phyloP scores from a whole-genome alignment of 2,888 invertebrate genomes.

The Epistrophella euchroma region DNA sequence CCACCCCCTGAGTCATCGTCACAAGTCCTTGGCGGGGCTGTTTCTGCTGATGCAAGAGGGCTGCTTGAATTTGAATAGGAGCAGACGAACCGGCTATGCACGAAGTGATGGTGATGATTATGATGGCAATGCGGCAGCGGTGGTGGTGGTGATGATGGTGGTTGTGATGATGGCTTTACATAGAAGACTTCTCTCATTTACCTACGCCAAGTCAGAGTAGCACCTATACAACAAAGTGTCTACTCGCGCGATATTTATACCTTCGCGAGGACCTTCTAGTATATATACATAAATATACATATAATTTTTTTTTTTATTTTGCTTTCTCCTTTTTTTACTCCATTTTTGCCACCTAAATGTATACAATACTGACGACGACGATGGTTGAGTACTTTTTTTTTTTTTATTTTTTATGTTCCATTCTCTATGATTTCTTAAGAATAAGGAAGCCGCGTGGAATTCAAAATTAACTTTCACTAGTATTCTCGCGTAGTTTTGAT shows the following conservation, averaged over 20 bases:
- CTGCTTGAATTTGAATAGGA: constrained; percentile 73
- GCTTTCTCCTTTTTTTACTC: constrained; percentile 52
- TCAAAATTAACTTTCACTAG: constrained; percentile 75
- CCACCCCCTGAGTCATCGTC: constrained; percentile 75
- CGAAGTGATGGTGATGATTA: constrained; percentile 54
- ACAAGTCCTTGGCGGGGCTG: constrained; percentile 73
- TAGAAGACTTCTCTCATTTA: constrained; percentile 71
- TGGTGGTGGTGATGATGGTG: constrained; percentile 51
- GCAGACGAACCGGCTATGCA: constrained; percentile 74
- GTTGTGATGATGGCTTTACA: constrained; percentile 56
- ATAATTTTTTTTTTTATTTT: constrained; percentile 34
- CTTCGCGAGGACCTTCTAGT: constrained; percentile 75
- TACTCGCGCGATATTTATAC: constrained; percentile 71
- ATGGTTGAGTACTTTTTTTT: constrained; percentile 35
- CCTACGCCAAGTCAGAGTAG: constrained; percentile 61
- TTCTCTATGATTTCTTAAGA: constrained; percentile 60
- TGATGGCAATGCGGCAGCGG: constrained; percentile 35
- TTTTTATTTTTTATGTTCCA: constrained; percentile 27
- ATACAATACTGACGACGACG: constrained; percentile 36
- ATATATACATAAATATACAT: constrained; percentile 32
- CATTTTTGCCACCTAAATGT: constrained; percentile 57
- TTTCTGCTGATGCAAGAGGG: constrained; percentile 63
- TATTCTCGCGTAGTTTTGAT: constrained; percentile 70
- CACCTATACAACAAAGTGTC: constrained; percentile 75
- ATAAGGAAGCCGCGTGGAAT: constrained; percentile 75